Percentiles rank a stretch among this genome's conserved stretches.
These are phyloP conservation scores for Stigmatopora nigra DNA, from an alignment of 2,113 vertebrate species.

Conservation along the genomic window DNA sequence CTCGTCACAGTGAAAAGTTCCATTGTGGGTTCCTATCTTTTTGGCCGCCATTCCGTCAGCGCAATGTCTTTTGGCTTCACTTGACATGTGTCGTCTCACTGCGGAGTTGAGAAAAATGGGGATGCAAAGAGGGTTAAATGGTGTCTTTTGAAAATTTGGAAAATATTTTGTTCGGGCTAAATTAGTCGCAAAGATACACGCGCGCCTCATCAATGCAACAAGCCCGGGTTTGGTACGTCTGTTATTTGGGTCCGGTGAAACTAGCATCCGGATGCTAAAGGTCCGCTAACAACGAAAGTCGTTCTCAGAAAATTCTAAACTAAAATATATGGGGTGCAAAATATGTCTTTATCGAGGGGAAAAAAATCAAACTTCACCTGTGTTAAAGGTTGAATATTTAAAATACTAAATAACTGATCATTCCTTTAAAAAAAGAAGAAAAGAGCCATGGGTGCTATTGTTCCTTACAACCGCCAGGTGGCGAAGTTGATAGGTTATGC, in stretches of 20 bases:
- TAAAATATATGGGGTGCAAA: too few relatives aligned
- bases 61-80: constrained; percentile 48
- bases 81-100: constrained; percentile 45
- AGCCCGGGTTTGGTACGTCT: constrained; percentile 27
- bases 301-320: too few relatives aligned
- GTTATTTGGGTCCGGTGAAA: not conserved
- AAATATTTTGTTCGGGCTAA: not conserved
- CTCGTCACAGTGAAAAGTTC: constrained; percentile 92
- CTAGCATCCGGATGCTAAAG: not conserved
- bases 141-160: not conserved
- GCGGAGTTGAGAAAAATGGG: not conserved
- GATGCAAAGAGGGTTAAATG: not conserved
- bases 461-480: constrained; percentile 24
- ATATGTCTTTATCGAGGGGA: too few relatives aligned
- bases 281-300: not conserved
- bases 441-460: not conserved
- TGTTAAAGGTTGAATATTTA: too few relatives aligned
- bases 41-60: constrained; percentile 53
- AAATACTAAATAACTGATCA: too few relatives aligned
- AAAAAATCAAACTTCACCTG: too few relatives aligned
- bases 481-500: constrained; percentile 18
- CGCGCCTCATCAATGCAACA: not conserved
- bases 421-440: not conserved
- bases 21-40: constrained; percentile 87
- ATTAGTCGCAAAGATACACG: not conserved